Conservation (phyloP, 2,113 vertebrate genomes). For the Pangasianodon gigas region DNA sequence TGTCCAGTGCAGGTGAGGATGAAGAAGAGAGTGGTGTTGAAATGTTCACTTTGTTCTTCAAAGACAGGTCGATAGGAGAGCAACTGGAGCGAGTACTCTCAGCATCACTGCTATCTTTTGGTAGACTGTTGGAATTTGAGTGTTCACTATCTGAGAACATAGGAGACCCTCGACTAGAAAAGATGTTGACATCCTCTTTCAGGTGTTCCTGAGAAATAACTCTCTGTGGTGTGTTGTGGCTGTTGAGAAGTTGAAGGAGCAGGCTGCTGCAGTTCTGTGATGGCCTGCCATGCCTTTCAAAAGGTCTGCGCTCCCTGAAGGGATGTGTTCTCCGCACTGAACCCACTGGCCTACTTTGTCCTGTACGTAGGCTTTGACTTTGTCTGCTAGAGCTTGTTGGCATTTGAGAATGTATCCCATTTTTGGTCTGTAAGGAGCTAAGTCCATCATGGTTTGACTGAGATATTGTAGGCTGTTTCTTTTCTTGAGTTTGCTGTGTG, state of each 20-base stretch:
- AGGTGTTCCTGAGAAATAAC: slow-evolving; percentile 68
- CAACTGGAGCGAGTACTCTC: slow-evolving; percentile 85
- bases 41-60: slow-evolving; percentile 77
- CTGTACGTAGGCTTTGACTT: slow-evolving; percentile 66
- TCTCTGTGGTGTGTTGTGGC: slow-evolving; percentile 76
- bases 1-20: slow-evolving; percentile 68
- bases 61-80: slow-evolving; percentile 84
- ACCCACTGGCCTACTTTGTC: slow-evolving; percentile 64
- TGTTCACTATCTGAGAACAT: slow-evolving; percentile 79
- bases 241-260: slow-evolving; percentile 85
- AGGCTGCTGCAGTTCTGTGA: slow-evolving; percentile 80
- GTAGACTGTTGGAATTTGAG: slow-evolving; percentile 82
- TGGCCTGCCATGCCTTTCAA: slow-evolving; percentile 76
- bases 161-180: slow-evolving; percentile 78
- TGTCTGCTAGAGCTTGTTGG: slow-evolving; percentile 63
- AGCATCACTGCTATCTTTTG: slow-evolving; percentile 83
- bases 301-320: slow-evolving; percentile 72
- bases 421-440: slow-evolving; percentile 75
- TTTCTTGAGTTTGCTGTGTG: slow-evolving; percentile 75
- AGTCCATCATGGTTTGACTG: slow-evolving; percentile 73
- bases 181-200: slow-evolving; percentile 69
- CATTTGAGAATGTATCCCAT: slow-evolving; percentile 69
- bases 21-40: slow-evolving; percentile 64
- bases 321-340: slow-evolving; percentile 68
- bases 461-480: slow-evolving; percentile 69